Evolutionary conservation across 2,888 invertebrate genomes (phyloP), one percentile per base, ranked within the genome.

Genomic region (Lasioglossum leucozonium): DNA sequence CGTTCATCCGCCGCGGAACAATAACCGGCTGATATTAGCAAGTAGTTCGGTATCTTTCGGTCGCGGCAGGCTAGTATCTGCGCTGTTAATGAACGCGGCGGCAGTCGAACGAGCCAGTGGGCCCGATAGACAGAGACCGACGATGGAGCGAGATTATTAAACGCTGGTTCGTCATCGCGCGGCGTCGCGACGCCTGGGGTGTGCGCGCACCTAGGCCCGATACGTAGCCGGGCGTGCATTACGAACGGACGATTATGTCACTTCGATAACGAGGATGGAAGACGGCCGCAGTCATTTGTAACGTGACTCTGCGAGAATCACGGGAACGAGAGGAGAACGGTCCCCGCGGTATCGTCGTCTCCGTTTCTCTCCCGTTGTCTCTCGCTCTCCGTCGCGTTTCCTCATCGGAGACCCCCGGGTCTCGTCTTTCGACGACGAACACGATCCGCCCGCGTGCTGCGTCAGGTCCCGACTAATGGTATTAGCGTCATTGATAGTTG

Each of bases 251-350:
- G 94, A 94, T 94, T 94, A 94, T 94, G 93, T 94, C 94, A 93
- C 92, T 93, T 91, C 82, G 92, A 92, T 93, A 94, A 94, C 93
- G 92, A 94, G 94, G 91, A 93, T 92, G 92, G 93, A 93, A 93
- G 91, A 88, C 89, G 91, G 91, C 88, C 90, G 88, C 85, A 92
- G 92, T 94, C 93, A 93, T 94, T 94, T 94, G 94, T 94, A 94
- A 94, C 93, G 91, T 94, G 95, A 94, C 93, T 93, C 92, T 88
- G 91, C 93, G 88, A 91, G 93, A 94, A 94, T 94, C 93, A 93
- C 90, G 90, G 87, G 87, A 89, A 88, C 88, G 90, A 87, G 88
- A 88, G 90, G 51, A 55, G 55, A 81, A 78, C 80, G 83, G 85
- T 85, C 83, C 76, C 80, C 65, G 72, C 10, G 55, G 34, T 37